Conservation (phyloP, 1,140 invertebrate species). For the Lerema accius region DNA sequence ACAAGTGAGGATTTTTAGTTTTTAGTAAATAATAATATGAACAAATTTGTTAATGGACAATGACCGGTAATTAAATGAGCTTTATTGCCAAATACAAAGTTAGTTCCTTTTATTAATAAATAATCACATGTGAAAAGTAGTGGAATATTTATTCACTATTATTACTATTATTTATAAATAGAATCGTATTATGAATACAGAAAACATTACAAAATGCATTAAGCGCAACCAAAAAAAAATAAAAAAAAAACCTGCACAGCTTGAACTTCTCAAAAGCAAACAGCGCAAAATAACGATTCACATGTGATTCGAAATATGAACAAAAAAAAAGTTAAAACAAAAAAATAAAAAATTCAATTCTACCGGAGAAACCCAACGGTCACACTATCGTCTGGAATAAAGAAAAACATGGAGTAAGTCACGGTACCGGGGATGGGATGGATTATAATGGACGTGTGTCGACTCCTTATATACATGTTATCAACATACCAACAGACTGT, state of each 20-base stretch:
- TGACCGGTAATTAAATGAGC: slow-evolving; percentile 19
- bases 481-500: neutral
- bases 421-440: slow-evolving; percentile 32
- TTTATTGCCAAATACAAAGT: slow-evolving; percentile 53
- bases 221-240: too few species aligned
- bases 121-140: slow-evolving; percentile 52
- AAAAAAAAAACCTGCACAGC: too few species aligned
- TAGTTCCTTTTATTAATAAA: slow-evolving; percentile 55
- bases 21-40: too few species aligned
- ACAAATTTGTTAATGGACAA: slow-evolving; percentile 31
- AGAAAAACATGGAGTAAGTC: slow-evolving; percentile 46
- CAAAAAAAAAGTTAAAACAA: slow-evolving; percentile 43
- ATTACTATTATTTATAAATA: neutral
- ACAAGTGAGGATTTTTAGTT: slow-evolving; percentile 33
- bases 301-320: slow-evolving; percentile 52
- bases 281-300: slow-evolving; percentile 31
- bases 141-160: neutral
- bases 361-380: slow-evolving; percentile 69
- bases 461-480: slow-evolving; percentile 17
- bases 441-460: slow-evolving; percentile 3
- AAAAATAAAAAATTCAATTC: slow-evolving; percentile 58
- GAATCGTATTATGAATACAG: too few species aligned
- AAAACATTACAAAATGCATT: too few species aligned
- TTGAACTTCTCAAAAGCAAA: slow-evolving; percentile 1
- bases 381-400: slow-evolving; percentile 68